Evolutionary conservation across 2,113 vertebrate genomes (phyloP).

Genomic region (Nothoprocta perdicaria): DNA sequence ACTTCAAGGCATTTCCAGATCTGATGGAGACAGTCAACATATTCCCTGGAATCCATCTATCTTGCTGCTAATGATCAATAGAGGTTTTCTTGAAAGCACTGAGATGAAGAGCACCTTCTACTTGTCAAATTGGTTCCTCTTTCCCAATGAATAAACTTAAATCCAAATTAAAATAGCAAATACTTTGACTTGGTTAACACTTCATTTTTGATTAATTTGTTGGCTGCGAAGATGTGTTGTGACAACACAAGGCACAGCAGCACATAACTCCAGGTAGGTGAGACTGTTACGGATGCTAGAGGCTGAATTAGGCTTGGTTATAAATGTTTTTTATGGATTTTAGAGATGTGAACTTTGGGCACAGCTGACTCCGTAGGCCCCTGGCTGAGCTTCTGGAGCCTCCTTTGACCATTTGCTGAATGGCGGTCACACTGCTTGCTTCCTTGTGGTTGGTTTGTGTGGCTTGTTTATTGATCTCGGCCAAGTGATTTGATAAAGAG

Average conservation of each 20-base stretch:
- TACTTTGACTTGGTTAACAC: background rate
- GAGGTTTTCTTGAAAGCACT: background rate
- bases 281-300: background rate
- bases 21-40: background rate
- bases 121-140: background rate
- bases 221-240: background rate
- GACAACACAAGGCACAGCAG: background rate
- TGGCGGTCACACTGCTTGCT: background rate
- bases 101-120: background rate
- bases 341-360: background rate
- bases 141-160: background rate
- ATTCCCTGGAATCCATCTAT: background rate
- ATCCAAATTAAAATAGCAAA: background rate
- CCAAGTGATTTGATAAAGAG: background rate
- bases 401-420: background rate
- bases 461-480: slow-evolving; percentile 42
- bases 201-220: background rate
- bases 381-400: background rate
- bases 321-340: background rate
- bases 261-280: background rate
- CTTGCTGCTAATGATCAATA: background rate
- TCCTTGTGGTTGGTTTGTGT: background rate
- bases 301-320: background rate
- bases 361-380: background rate
- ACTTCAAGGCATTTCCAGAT: background rate